These are phyloP conservation scores for Muraenolepis orangiensis DNA, from an alignment of 2,797 vertebrate species.

Conservation along the genomic window DNA sequence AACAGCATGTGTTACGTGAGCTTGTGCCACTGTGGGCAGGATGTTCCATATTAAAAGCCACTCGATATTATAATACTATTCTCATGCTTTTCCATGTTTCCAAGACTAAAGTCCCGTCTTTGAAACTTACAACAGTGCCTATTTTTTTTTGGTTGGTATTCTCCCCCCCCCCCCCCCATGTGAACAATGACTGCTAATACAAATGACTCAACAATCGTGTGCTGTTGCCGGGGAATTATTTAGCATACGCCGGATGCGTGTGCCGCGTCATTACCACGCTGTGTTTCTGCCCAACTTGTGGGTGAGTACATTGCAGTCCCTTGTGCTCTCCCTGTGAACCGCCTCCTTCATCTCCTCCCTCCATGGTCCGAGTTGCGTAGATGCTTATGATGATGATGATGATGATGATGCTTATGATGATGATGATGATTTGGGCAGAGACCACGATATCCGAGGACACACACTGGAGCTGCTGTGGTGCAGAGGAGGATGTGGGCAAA, in stretches of 20 bases:
- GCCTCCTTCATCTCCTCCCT: neutral
- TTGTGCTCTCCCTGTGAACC: neutral
- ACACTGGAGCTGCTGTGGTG: neutral
- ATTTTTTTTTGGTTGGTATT: too few species aligned
- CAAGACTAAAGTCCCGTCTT: neutral
- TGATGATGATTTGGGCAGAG: neutral
- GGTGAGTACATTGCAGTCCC: slow-evolving; percentile 1
- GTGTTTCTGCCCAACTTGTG: neutral
- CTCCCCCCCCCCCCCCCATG: neutral
- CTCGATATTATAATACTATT: neutral
- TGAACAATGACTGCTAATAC: neutral
- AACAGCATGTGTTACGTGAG: neutral
- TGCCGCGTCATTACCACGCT: neutral
- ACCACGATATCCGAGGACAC: neutral
- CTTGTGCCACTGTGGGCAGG: neutral
- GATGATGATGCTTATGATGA: neutral
- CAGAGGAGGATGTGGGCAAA: neutral
- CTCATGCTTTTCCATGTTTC: neutral
- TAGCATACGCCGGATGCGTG: neutral
- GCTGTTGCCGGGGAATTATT: neutral
- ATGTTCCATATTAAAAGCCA: neutral
- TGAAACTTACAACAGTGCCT: neutral
- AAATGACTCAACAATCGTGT: neutral
- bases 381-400: neutral
- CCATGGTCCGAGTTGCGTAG: neutral